Evolutionary conservation across 2,113 vertebrate genomes (phyloP).

Genomic region (Isurus oxyrinchus): DNA sequence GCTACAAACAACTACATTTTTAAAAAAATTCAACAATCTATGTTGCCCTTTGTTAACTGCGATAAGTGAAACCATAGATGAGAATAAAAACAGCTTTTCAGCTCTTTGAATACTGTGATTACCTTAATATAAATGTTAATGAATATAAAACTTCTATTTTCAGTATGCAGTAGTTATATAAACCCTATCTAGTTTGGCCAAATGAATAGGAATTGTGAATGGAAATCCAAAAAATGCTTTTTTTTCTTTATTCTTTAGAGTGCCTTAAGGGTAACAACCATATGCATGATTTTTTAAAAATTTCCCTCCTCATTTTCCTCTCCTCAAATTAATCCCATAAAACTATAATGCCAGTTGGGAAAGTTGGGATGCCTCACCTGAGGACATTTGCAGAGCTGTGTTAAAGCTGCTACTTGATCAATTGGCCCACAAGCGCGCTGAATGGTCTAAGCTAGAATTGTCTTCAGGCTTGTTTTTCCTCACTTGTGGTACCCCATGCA

Average conservation of each 20-base stretch:
- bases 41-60: neutral
- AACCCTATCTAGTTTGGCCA: neutral
- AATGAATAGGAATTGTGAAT: neutral
- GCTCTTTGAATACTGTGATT: neutral
- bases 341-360: neutral
- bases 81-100: neutral
- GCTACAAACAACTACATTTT: neutral
- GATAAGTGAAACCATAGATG: neutral
- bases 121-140: neutral
- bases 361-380: neutral
- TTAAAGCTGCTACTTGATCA: neutral
- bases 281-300: neutral
- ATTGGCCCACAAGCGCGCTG: neutral
- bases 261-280: neutral
- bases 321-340: neutral
- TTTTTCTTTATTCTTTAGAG: neutral
- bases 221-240: neutral
- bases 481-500: too few species aligned
- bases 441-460: neutral
- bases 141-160: neutral
- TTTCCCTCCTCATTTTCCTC: neutral
- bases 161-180: neutral
- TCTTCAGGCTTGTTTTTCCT: neutral
- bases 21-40: neutral
- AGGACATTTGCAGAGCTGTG: neutral